Base-by-base conservation (phyloP, 2,797 vertebrate species). In the Anisognathus igniventris region DNA sequence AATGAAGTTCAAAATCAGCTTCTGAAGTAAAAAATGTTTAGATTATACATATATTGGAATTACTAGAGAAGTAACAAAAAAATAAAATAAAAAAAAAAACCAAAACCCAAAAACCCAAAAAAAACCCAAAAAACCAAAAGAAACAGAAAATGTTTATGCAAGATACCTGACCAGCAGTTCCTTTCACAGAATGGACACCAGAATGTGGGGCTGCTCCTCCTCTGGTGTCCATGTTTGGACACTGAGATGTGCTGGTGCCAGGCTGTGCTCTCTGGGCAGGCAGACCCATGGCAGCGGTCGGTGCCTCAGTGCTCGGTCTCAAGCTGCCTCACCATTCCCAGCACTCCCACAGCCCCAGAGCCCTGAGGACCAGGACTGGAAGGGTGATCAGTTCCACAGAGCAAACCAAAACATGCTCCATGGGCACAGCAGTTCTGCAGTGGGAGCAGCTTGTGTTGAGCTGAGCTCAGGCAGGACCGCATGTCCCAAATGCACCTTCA, bases 111-210 rank as follows among this genome's bases (percentile, higher is more conserved):
- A 7, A 31, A 22, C 48, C 27, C 3, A 96, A 96, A 58, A 97
- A 96, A 58, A 19, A 7, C 4, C 5, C 8, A 28, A 30, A 51
- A 54, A 53, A 1, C 53, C 31, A 54, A 92, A 64, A 65, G 2
- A 51, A 15, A 64, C 10, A 80, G 67, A 93, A 88, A 57, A 81
- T 1, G 54, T 83, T 68, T 88, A 89, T 42, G 94, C 91, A 79
- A 92, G 66, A 74, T 40, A 67, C 71, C 95, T 95, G 96, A 86
- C 95, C 96, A 96, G 97, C 96, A 97, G 96, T 92, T 94, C 60
- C 27, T 82, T 25, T 42, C 75, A 76, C 67, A 57, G 67, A 54
- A 89, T 13, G 31, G 76, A 90, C 86, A 93, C 45, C n/a, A 48
- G 42, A 5, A 10, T 0, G 31, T 2, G 22, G 33, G 57, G 42